A percentile compares a stretch with the other conserved stretches of the same genome.
phyloP scores from a whole-genome alignment of 2,113 vertebrate genomes.

The Rhinichthys klamathensis region DNA sequence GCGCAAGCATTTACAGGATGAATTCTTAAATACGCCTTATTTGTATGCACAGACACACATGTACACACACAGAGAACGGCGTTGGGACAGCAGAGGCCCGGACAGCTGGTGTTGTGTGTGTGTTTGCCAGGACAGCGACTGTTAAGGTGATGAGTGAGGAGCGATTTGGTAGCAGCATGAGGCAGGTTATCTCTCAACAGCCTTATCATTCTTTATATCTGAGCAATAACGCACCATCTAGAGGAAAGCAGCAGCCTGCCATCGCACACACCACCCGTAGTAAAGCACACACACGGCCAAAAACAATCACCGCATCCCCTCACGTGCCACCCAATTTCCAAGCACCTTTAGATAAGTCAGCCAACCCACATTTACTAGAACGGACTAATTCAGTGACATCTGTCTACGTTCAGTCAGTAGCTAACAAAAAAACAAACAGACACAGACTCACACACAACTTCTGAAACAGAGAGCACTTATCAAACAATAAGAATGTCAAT shows the following conservation, averaged over 20 bases:
- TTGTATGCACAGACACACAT: slow-evolving; percentile 35
- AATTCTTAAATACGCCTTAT: slow-evolving; percentile 18
- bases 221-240: slow-evolving; percentile 58
- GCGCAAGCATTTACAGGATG: slow-evolving; percentile 13
- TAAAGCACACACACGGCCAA: slow-evolving; percentile 44
- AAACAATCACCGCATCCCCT: slow-evolving; percentile 22
- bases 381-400: slow-evolving; percentile 38
- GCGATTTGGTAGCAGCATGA: slow-evolving; percentile 59
- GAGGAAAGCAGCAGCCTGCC: slow-evolving; percentile 54
- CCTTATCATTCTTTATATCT: slow-evolving; percentile 63
- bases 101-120: slow-evolving; percentile 57
- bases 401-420: slow-evolving; percentile 32
- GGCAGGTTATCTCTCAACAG: slow-evolving; percentile 60
- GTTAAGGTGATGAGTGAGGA: slow-evolving; percentile 62
- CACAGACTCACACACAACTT: slow-evolving; percentile 40
- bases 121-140: slow-evolving; percentile 43
- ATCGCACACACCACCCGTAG: slow-evolving; percentile 47
- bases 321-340: slow-evolving; percentile 31
- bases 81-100: slow-evolving; percentile 39
- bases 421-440: neutral
- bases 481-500: neutral
- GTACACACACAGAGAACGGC: slow-evolving; percentile 20
- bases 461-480: slow-evolving; percentile 23
- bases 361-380: slow-evolving; percentile 39
- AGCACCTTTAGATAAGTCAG: slow-evolving; percentile 53